These are phyloP conservation scores for Mycetomoellerius zeteki DNA, from an alignment of 1,140 invertebrate species.

Conservation along the genomic window DNA sequence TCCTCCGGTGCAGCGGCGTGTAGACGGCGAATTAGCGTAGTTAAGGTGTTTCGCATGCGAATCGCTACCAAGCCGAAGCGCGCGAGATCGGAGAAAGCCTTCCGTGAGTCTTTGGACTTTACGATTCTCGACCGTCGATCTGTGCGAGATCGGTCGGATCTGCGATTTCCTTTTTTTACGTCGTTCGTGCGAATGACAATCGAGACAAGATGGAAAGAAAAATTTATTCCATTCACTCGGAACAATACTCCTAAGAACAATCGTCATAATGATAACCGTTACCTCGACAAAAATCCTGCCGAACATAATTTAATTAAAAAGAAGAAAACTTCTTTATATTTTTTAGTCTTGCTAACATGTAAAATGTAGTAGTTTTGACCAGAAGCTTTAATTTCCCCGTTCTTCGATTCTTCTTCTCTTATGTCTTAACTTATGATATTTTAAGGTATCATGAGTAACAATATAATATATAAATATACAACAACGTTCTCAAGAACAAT, in stretches of 20 bases:
- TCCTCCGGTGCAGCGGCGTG: slow-evolving; percentile 11
- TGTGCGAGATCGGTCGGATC: not conserved
- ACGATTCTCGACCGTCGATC: slow-evolving; percentile 7
- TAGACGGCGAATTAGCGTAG: slow-evolving; percentile 62
- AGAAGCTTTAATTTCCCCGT: too few relatives aligned
- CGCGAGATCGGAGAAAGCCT: slow-evolving; percentile 32
- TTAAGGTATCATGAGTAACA: too few relatives aligned
- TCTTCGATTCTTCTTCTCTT: too few relatives aligned
- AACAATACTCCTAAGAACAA: not conserved
- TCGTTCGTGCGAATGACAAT: not conserved
- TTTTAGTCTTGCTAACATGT: too few relatives aligned
- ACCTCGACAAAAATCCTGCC: too few relatives aligned
- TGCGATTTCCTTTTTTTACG: not conserved
- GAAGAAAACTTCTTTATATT: too few relatives aligned
- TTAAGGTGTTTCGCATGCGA: slow-evolving; percentile 58
- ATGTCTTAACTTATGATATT: too few relatives aligned
- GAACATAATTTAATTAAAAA: too few relatives aligned
- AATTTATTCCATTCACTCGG: not conserved
- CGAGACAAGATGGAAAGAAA: not conserved
- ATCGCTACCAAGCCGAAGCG: slow-evolving; percentile 41
- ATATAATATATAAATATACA: too few relatives aligned
- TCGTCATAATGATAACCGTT: too few relatives aligned
- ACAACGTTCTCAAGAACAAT: too few relatives aligned
- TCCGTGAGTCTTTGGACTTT: not conserved
- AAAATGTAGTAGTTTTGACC: too few relatives aligned